Evolutionary conservation across 2,113 vertebrate genomes (phyloP).

Genomic region (Grammomys surdaster): DNA sequence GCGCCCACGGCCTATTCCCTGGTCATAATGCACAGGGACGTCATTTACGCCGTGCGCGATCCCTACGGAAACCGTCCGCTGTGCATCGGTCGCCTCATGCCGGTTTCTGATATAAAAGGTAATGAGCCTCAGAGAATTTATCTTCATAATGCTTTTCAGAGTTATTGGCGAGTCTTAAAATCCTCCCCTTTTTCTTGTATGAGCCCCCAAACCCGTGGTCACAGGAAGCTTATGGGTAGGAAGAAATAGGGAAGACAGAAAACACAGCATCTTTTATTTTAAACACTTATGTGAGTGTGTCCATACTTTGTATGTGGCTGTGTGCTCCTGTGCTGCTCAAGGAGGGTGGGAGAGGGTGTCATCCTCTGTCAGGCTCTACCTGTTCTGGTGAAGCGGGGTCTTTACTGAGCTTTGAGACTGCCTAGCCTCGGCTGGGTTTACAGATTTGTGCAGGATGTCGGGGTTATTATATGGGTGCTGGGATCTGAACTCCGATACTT

Average conservation of each 20-base stretch:
- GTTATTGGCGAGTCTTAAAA: neutral
- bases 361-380: neutral
- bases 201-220: neutral
- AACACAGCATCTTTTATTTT: neutral
- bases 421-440: neutral
- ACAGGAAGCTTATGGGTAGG: neutral
- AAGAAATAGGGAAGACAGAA: neutral
- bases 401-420: neutral
- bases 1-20: conserved; percentile 96
- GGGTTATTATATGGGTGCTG: neutral
- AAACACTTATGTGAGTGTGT: neutral
- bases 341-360: neutral
- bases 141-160: conserved; percentile 9
- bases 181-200: neutral
- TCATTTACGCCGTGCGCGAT: conserved; percentile 96
- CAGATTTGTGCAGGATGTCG: too few relatives aligned
- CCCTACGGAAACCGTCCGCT: conserved; percentile 98
- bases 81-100: conserved; percentile 95
- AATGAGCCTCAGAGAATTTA: conserved; percentile 66
- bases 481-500: neutral
- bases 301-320: neutral
- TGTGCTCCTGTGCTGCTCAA: neutral
- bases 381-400: neutral
- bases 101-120: conserved; percentile 93
- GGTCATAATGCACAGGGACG: conserved; percentile 97